Conservation (phyloP, 2,888 invertebrate species). For the Ceramica pisi region DNA sequence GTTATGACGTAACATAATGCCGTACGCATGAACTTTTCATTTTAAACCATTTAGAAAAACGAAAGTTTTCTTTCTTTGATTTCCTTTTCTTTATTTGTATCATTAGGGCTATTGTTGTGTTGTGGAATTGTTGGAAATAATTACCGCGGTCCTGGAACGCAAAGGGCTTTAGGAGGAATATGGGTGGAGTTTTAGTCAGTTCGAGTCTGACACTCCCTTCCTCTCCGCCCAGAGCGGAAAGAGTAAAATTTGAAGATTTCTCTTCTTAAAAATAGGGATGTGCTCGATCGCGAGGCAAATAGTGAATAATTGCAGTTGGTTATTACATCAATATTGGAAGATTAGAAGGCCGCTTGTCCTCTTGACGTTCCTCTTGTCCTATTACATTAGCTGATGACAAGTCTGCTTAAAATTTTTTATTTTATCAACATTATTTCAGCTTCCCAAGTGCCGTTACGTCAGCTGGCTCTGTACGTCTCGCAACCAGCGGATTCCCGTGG, state of each 20-base stretch:
- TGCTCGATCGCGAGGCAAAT: not conserved
- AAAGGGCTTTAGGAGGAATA: no score
- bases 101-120: conserved; percentile 22
- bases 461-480: no score
- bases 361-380: not conserved
- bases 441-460: no score
- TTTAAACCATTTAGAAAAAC: conserved; percentile 56
- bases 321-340: not conserved
- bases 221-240: no score
- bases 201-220: no score
- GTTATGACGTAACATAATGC: conserved; percentile 53
- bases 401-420: not conserved
- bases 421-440: not conserved
- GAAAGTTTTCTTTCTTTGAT: conserved; percentile 47
- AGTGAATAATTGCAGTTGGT: not conserved
- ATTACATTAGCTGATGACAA: not conserved
- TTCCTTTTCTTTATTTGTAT: conserved; percentile 26
- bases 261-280: no score
- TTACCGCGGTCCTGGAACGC: no score
- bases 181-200: no score
- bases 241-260: no score
- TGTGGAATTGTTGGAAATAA: no score
- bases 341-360: not conserved
- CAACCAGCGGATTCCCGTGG: no score
- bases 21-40: conserved; percentile 53